Conservation (phyloP, 2,888 invertebrate genomes). For the Caenorhabditis japonica region DNA sequence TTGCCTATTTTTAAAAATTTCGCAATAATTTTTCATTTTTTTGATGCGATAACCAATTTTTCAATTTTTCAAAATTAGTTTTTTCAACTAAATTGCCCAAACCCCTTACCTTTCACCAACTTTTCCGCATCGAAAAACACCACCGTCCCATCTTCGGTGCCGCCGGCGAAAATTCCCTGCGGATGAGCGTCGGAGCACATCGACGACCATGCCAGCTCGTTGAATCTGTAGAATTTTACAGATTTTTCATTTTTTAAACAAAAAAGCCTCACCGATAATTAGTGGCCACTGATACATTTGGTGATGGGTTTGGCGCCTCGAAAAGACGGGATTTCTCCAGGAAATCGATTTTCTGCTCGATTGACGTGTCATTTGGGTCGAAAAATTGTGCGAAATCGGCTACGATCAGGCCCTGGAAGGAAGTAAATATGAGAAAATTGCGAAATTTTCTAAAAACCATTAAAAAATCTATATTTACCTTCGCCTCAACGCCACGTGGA, state of each 20-base stretch:
- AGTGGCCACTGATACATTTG: slow-evolving; percentile 22
- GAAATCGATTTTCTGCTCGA: slow-evolving; percentile 48
- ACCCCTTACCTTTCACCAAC: slow-evolving; percentile 26
- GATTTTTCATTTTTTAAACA: neutral
- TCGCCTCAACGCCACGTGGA: slow-evolving; percentile 33
- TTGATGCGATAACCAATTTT: neutral
- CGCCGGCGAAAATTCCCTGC: slow-evolving; percentile 49
- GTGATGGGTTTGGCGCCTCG: slow-evolving; percentile 7
- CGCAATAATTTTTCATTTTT: neutral
- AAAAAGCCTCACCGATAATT: slow-evolving; percentile 35
- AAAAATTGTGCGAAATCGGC: slow-evolving; percentile 57
- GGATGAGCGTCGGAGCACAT: slow-evolving; percentile 45
- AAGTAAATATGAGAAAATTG: too few species aligned
- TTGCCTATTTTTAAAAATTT: too few species aligned
- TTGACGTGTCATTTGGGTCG: slow-evolving; percentile 38
- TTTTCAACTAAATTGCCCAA: neutral
- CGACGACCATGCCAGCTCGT: slow-evolving; percentile 46
- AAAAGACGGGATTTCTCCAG: slow-evolving; percentile 7
- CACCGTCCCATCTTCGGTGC: slow-evolving; percentile 55
- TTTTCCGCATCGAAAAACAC: slow-evolving; percentile 48
- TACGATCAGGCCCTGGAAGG: slow-evolving; percentile 44
- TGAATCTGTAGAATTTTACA: slow-evolving; percentile 35
- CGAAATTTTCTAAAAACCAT: neutral
- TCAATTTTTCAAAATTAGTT: neutral
- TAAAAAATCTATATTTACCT: slow-evolving; percentile 13